Percentiles rank a stretch among this genome's conserved stretches.
Evolutionary conservation across 1,140 invertebrate species (phyloP).

Genomic region (Drosophila micromelanica): DNA sequence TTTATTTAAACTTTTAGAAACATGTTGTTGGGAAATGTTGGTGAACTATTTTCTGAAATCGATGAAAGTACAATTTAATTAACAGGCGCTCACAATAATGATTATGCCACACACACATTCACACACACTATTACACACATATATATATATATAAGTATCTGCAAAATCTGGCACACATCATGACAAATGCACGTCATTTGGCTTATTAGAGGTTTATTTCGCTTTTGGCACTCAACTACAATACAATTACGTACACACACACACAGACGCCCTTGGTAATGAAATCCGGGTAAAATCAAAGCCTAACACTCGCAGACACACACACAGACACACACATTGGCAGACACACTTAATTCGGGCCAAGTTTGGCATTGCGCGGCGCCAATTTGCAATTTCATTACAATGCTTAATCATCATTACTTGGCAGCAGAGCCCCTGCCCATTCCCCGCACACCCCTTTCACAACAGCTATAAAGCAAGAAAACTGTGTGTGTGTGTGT

Average conservation of each 20-base stretch:
- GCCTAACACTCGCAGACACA: not conserved
- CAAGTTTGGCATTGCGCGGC: constrained; percentile 47
- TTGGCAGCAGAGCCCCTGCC: constrained; percentile 22
- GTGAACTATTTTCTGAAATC: constrained; percentile 8
- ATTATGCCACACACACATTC: constrained; percentile 9
- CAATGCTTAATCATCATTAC: constrained; percentile 82
- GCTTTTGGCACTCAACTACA: constrained; percentile 75
- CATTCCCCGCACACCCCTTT: not conserved
- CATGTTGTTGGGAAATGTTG: not conserved
- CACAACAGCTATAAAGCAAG: constrained; percentile 39
- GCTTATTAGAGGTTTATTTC: constrained; percentile 78
- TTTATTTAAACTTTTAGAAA: not conserved
- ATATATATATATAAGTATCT: constrained; percentile 1
- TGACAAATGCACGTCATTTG: constrained; percentile 78
- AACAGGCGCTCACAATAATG: constrained; percentile 43
- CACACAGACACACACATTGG: not conserved
- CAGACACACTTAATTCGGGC: constrained; percentile 9
- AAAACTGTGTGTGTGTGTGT: constrained; percentile 25
- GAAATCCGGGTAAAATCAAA: constrained; percentile 61
- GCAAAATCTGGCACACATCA: constrained; percentile 9
- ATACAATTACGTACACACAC: constrained; percentile 65
- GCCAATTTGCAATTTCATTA: constrained; percentile 80
- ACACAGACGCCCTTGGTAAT: constrained; percentile 56
- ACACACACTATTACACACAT: not conserved
- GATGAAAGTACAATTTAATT: constrained; percentile 47